phyloP scores from a whole-genome alignment of 2,888 invertebrate species.

The Latrodectus hesperus region DNA sequence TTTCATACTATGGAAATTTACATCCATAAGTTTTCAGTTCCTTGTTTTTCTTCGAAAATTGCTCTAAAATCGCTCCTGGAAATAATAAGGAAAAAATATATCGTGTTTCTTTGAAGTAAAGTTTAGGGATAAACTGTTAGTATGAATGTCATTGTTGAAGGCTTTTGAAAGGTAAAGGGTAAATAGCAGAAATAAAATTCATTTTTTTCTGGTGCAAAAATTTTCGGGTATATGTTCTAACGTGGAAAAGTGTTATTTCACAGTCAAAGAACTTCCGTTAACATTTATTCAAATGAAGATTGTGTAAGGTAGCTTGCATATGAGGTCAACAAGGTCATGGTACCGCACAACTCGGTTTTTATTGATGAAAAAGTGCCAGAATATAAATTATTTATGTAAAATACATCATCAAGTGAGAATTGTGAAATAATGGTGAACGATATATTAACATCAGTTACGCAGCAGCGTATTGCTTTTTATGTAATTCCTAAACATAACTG shows the following conservation, averaged over 20 bases:
- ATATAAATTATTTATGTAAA: no score
- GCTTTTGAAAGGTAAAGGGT: background rate
- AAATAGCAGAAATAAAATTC: background rate
- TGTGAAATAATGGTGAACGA: no score
- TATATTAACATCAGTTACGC: no score
- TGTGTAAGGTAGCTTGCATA: conserved; percentile 12
- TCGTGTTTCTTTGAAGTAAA: background rate
- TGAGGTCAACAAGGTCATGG: conserved; percentile 18
- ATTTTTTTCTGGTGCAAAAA: background rate
- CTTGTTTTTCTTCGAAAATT: conserved; percentile 10
- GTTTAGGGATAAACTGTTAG: background rate
- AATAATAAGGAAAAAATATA: conserved; percentile 41
- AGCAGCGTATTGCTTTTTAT: no score
- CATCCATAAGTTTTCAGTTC: no score
- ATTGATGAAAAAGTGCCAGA: no score
- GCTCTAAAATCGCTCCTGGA: conserved; percentile 17
- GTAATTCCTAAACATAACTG: no score
- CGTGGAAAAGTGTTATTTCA: conserved; percentile 9
- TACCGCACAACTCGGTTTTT: background rate
- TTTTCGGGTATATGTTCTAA: background rate
- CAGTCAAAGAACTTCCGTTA: conserved; percentile 38
- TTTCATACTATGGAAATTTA: conserved; percentile 23
- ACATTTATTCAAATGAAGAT: conserved; percentile 39
- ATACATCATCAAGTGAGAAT: no score
- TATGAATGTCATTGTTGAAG: background rate